These are phyloP conservation scores for Selene dorsalis DNA, from an alignment of 2,797 vertebrate species.

Conservation along the genomic window DNA sequence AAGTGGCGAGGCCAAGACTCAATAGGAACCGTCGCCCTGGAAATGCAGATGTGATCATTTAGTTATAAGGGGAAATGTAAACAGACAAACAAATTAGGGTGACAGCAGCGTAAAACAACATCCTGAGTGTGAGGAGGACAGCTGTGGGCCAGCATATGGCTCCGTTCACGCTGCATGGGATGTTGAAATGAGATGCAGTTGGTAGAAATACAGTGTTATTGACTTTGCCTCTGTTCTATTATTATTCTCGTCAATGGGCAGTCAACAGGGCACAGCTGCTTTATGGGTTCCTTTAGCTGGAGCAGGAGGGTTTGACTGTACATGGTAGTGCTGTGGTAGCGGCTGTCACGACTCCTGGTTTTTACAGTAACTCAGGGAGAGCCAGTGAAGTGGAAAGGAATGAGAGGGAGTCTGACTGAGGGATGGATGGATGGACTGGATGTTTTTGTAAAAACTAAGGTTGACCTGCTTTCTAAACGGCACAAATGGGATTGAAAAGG, in stretches of 20 bases:
- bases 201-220: conserved; percentile 40
- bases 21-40: background rate
- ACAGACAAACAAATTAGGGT: conserved; percentile 9
- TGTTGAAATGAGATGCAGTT: conserved; percentile 34
- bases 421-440: conserved; percentile 21
- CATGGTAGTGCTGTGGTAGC: conserved; percentile 51
- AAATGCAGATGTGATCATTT: conserved; percentile 17
- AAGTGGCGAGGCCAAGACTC: background rate
- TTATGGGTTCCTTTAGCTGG: conserved; percentile 19
- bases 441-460: conserved; percentile 37
- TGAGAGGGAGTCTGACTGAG: conserved; percentile 55
- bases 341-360: conserved; percentile 39
- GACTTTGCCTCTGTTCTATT: conserved; percentile 53
- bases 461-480: conserved; percentile 53
- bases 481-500: conserved; percentile 8
- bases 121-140: conserved; percentile 18
- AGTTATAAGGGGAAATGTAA: conserved; percentile 31
- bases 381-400: conserved; percentile 60
- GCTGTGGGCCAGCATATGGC: conserved; percentile 6
- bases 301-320: conserved; percentile 49
- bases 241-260: conserved; percentile 53
- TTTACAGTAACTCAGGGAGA: conserved; percentile 49
- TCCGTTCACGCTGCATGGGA: background rate
- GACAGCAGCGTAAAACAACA: conserved; percentile 16
- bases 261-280: conserved; percentile 36